Conservation (phyloP, 2,113 vertebrate genomes). For the Protobothrops mucrosquamatus region DNA sequence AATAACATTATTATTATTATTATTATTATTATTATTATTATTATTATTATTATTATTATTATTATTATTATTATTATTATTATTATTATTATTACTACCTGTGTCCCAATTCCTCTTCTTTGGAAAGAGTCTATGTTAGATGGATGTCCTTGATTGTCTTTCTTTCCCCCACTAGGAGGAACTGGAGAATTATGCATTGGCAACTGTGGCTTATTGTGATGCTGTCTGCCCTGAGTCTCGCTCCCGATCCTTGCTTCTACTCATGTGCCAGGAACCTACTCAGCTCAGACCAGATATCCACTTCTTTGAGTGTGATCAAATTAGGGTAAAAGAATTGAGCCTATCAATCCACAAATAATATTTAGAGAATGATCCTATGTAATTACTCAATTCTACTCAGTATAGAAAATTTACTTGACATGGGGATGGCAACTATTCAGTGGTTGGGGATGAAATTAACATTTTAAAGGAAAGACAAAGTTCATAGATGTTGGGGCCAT, state of each 20-base stretch:
- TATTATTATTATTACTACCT: not conserved
- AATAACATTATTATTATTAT: no score
- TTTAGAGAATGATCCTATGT: no score
- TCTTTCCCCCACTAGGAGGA: slow-evolving; percentile 69
- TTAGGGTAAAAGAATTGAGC: slow-evolving; percentile 68
- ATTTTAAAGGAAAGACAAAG: not conserved
- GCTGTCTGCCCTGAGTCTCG: slow-evolving; percentile 63
- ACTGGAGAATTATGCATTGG: slow-evolving; percentile 73
- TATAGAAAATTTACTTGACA: not conserved
- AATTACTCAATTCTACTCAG: not conserved
- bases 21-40: no score
- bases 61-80: no score
- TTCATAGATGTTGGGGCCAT: not conserved
- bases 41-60: no score
- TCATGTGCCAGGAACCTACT: slow-evolving; percentile 74
- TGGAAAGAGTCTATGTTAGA: not conserved
- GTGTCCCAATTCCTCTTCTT: not conserved
- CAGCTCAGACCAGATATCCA: slow-evolving; percentile 76
- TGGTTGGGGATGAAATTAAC: not conserved
- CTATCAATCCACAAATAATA: not conserved
- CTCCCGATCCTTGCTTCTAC: slow-evolving; percentile 72
- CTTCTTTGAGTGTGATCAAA: slow-evolving; percentile 78
- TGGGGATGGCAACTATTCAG: not conserved
- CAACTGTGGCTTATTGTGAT: slow-evolving; percentile 75
- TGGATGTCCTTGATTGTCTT: not conserved